phyloP scores from a whole-genome alignment of 2,888 invertebrate species.

The Argyra leucocephala region DNA sequence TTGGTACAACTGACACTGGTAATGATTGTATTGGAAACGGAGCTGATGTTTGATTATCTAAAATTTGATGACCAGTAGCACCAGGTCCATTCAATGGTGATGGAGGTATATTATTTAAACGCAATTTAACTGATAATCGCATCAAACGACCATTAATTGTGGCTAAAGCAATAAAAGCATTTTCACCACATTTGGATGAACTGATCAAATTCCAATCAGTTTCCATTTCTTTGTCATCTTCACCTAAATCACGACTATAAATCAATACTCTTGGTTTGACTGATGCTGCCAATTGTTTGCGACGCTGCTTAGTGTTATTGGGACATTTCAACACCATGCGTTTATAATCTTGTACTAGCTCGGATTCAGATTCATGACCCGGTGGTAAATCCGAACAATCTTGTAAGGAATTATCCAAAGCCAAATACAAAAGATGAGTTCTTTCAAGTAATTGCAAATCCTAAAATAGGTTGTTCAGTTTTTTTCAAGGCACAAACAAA shows the following conservation, averaged over 20 bases:
- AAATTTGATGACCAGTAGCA: conserved; percentile 33
- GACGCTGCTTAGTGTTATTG: conserved; percentile 25
- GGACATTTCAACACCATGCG: conserved; percentile 41
- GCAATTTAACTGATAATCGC: conserved; percentile 52
- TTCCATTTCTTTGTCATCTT: conserved; percentile 35
- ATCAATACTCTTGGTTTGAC: conserved; percentile 54
- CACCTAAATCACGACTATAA: conserved; percentile 50
- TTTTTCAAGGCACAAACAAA: neutral
- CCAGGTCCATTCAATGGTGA: conserved; percentile 37
- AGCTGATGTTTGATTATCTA: conserved; percentile 29
- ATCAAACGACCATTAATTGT: conserved; percentile 54
- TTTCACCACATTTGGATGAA: conserved; percentile 49
- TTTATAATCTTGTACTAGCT: conserved; percentile 70
- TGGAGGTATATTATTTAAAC: conserved; percentile 44
- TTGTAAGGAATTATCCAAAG: conserved; percentile 63
- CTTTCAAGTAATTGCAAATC: conserved; percentile 25
- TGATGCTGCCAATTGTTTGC: conserved; percentile 48
- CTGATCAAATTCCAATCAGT: conserved; percentile 57
- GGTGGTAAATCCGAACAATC: conserved; percentile 68
- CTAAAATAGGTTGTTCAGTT: conserved; percentile 16
- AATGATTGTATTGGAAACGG: conserved; percentile 35
- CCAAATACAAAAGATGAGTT: conserved; percentile 34
- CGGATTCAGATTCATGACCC: conserved; percentile 53
- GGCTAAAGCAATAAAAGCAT: conserved; percentile 55
- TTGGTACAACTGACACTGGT: conserved; percentile 29